A percentile compares a stretch with the other conserved stretches of the same genome.
These are phyloP conservation scores for Leuciscus waleckii DNA, from an alignment of 2,797 vertebrate genomes.

Conservation along the genomic window DNA sequence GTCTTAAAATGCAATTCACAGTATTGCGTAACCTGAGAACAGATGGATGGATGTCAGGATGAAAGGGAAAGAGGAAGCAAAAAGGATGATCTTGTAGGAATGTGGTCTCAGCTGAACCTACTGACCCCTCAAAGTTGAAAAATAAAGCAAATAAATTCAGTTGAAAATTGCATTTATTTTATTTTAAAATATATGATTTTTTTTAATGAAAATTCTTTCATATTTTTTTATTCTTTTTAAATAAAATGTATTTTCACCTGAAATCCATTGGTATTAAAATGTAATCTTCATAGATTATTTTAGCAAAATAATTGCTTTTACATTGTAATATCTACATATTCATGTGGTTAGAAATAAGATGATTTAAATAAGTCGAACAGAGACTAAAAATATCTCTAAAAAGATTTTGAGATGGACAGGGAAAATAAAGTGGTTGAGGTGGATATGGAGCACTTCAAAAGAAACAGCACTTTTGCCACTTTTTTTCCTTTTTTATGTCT, in stretches of 20 bases:
- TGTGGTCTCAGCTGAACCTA: conserved; percentile 37
- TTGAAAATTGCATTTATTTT: background rate
- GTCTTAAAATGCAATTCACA: conserved; percentile 52
- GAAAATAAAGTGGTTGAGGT: background rate
- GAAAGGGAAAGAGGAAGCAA: conserved; percentile 36
- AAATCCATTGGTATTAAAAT: background rate
- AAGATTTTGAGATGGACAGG: background rate
- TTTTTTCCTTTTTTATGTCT: background rate
- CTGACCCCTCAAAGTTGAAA: conserved; percentile 18
- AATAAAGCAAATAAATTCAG: background rate
- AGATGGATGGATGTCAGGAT: conserved; percentile 33
- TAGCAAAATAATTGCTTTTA: background rate
- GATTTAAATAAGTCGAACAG: background rate
- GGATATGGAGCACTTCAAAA: background rate
- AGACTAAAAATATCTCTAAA: background rate
- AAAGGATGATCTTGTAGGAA: conserved; percentile 49
- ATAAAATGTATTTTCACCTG: background rate
- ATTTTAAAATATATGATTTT: background rate
- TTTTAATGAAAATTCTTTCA: background rate
- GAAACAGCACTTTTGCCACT: background rate
- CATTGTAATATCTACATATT: background rate
- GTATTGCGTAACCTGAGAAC: conserved; percentile 49
- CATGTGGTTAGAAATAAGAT: background rate
- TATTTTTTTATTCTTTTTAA: background rate
- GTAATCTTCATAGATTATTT: background rate